phyloP scores from a whole-genome alignment of 2,113 vertebrate species.

The Ailurus styani region DNA sequence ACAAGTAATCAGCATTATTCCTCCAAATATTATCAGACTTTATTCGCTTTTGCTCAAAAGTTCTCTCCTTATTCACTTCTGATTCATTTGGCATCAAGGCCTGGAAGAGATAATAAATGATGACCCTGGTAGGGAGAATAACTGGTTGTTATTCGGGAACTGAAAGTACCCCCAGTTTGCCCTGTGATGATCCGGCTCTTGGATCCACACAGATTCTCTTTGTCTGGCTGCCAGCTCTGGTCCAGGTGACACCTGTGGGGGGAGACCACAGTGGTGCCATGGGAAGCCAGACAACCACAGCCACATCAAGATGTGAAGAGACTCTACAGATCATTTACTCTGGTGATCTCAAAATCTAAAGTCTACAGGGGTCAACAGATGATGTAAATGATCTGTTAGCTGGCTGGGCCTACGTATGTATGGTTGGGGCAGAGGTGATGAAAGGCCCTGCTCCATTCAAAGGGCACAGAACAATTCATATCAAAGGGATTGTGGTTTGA shows the following conservation, averaged over 20 bases:
- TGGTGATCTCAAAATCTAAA: background rate
- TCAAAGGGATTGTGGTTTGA: background rate
- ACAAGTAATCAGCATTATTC: background rate
- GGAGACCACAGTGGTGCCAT: background rate
- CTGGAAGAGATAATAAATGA: background rate
- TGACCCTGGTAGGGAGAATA: background rate
- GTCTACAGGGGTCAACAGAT: background rate
- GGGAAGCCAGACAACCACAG: background rate
- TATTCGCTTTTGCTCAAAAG: background rate
- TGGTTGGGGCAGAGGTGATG: no score
- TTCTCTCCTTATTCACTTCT: background rate
- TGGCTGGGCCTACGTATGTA: background rate
- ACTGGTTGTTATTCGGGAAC: background rate
- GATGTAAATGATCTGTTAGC: background rate
- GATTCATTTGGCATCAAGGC: background rate
- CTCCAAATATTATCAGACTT: background rate
- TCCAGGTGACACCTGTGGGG: background rate
- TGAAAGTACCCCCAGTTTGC: background rate
- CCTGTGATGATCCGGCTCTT: background rate
- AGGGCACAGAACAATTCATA: background rate
- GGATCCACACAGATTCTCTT: background rate
- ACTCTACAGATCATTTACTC: background rate
- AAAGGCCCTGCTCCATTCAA: background rate
- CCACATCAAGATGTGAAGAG: background rate
- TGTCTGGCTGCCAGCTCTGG: background rate